Conservation (phyloP, 2,797 vertebrate species). For the Mionectes olivaceus region DNA sequence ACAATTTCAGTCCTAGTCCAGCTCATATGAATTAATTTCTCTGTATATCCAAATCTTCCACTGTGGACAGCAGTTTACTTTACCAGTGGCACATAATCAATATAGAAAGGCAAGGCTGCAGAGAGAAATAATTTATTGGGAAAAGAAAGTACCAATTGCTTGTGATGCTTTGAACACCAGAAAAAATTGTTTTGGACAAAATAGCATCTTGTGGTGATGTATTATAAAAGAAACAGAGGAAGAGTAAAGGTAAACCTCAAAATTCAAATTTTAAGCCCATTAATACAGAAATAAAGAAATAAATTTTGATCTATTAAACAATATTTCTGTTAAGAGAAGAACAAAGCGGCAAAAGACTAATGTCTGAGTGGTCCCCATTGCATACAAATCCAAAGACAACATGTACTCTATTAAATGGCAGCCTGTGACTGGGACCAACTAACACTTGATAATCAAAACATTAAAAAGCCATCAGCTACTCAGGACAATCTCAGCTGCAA, state of each 20-base stretch:
- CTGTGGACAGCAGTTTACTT: not conserved
- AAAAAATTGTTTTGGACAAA: not conserved
- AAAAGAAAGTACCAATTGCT: not conserved
- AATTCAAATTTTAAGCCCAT: not conserved
- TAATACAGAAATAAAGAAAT: not conserved
- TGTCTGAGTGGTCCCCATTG: fast-evolving
- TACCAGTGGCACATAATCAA: not conserved
- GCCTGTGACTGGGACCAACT: not conserved
- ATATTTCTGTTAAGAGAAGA: not conserved
- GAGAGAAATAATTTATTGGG: not conserved
- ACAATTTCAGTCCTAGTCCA: not conserved
- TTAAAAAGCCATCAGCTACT: not conserved
- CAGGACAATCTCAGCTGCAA: not conserved
- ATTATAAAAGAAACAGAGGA: not conserved
- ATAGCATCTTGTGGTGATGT: not conserved
- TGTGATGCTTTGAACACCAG: not conserved
- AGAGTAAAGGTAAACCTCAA: not conserved
- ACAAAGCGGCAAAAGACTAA: not conserved
- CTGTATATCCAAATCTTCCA: not conserved
- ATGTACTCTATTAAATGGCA: not conserved
- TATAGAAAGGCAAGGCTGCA: not conserved
- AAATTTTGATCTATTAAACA: not conserved
- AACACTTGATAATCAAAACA: not conserved
- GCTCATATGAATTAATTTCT: not conserved
- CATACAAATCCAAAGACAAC: not conserved